These are phyloP conservation scores for Dicyrtomina minuta DNA, from an alignment of 2,888 invertebrate genomes.

Conservation along the genomic window DNA sequence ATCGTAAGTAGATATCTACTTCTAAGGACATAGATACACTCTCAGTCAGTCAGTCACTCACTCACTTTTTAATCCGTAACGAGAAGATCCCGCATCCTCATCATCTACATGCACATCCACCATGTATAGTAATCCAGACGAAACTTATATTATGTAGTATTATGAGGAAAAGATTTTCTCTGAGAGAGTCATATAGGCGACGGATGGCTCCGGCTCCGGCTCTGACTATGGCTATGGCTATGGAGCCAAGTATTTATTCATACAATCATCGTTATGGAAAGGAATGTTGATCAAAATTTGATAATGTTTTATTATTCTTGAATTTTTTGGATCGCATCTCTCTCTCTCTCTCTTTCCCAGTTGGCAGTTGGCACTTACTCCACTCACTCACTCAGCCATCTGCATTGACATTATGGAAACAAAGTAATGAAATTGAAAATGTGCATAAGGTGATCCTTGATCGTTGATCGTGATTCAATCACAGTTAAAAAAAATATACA, in stretches of 20 bases:
- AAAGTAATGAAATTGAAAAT: too few relatives aligned
- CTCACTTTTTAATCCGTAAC: not conserved
- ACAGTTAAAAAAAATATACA: too few relatives aligned
- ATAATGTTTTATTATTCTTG: conserved; percentile 27
- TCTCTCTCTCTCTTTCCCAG: not conserved
- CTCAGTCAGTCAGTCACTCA: too few relatives aligned
- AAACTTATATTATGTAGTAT: not conserved
- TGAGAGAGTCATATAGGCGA: not conserved
- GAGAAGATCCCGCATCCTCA: not conserved
- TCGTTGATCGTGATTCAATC: too few relatives aligned
- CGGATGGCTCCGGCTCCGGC: too few relatives aligned
- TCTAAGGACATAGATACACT: too few relatives aligned
- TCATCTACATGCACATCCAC: not conserved
- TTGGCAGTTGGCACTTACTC: not conserved
- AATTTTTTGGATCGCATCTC: not conserved
- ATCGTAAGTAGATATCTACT: too few relatives aligned
- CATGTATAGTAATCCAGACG: conserved; percentile 1
- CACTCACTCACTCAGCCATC: not conserved
- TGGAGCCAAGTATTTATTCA: conserved; percentile 9
- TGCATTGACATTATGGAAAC: too few relatives aligned
- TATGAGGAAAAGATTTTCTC: too few relatives aligned
- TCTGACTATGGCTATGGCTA: not conserved
- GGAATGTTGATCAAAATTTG: conserved; percentile 35
- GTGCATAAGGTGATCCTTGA: too few relatives aligned
- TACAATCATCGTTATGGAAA: conserved; percentile 19